These are phyloP conservation scores for Corapipo altera DNA, from an alignment of 2,113 vertebrate species.

Conservation along the genomic window DNA sequence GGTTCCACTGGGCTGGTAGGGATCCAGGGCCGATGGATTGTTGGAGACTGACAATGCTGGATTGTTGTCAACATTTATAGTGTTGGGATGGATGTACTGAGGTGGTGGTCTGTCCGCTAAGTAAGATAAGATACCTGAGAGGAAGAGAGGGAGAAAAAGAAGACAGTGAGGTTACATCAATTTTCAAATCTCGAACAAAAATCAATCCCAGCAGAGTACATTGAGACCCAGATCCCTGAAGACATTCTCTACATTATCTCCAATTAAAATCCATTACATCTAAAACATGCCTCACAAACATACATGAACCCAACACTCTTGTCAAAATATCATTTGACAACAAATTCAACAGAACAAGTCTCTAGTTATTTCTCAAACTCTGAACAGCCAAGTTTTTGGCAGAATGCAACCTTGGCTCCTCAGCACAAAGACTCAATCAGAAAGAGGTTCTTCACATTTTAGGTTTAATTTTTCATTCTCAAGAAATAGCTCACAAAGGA, in stretches of 20 bases:
- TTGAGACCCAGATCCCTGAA: not conserved
- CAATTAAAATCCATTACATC: not conserved
- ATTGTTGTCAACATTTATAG: constrained; percentile 88
- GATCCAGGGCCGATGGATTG: constrained; percentile 87
- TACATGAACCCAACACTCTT: not conserved
- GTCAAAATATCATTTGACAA: not conserved
- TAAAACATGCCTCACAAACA: not conserved
- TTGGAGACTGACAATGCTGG: constrained; percentile 82
- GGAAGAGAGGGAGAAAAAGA: not conserved
- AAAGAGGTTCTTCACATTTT: not conserved
- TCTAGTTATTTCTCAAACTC: not conserved
- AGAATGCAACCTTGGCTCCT: not conserved
- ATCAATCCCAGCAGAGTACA: rapidly evolving
- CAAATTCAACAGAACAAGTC: not conserved
- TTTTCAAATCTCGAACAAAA: not conserved
- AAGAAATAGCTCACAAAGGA: not conserved
- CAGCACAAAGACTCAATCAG: not conserved
- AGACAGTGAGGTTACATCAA: not conserved
- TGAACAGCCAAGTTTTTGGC: not conserved
- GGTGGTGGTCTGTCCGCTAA: constrained; percentile 96
- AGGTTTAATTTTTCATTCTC: not conserved
- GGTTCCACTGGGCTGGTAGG: constrained; percentile 83
- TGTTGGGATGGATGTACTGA: constrained; percentile 97
- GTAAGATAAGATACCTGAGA: constrained; percentile 93
- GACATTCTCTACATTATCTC: not conserved